Conservation (phyloP, 2,797 vertebrate species). For the Ispidina lecontei region DNA sequence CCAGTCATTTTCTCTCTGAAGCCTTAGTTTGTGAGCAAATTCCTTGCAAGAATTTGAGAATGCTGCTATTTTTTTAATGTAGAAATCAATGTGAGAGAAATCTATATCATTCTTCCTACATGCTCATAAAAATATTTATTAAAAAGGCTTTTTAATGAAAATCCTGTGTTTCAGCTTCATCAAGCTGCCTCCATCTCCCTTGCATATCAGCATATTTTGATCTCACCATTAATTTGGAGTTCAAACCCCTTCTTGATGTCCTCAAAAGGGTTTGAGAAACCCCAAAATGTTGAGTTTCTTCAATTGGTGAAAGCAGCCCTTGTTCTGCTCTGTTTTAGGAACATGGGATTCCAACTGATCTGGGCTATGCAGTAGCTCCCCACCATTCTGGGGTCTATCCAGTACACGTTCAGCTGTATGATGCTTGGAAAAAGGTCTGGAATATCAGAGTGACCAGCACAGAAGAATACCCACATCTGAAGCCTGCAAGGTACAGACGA, state of each 20-base stretch:
- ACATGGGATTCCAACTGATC: constrained; percentile 81
- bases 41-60: neutral
- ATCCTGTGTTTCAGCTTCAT: neutral
- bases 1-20: neutral
- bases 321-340: constrained; percentile 69
- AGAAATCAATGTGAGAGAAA: neutral
- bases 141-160: neutral
- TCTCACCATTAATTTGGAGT: neutral
- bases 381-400: constrained; percentile 93
- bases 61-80: neutral
- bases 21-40: neutral
- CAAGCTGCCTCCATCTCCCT: neutral
- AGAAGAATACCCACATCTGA: constrained; percentile 84
- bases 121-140: neutral
- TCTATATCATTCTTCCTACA: neutral
- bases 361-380: constrained; percentile 95
- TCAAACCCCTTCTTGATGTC: neutral
- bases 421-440: constrained; percentile 85
- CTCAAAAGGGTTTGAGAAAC: neutral
- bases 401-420: constrained; percentile 82
- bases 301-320: neutral
- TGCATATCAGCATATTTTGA: neutral
- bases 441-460: constrained; percentile 83
- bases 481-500: constrained; percentile 80
- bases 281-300: neutral